Evolutionary conservation across 2,113 vertebrate species (phyloP).

Genomic region (Pantherophis guttatus): DNA sequence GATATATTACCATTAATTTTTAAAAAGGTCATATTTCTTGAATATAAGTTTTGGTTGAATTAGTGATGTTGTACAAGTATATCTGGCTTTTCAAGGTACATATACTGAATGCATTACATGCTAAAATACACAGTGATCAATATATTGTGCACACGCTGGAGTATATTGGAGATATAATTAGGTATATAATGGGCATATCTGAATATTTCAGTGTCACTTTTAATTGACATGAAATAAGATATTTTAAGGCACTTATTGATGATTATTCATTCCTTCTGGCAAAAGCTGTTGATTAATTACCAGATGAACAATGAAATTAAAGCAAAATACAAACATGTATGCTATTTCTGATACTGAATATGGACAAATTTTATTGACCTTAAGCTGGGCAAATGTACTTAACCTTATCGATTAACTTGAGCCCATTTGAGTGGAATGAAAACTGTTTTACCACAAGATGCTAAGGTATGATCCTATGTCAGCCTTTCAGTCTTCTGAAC

Average conservation of each 20-base stretch:
- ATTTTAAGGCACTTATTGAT: conserved; percentile 71
- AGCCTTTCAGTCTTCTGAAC: conserved; percentile 70
- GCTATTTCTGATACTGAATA: conserved; percentile 59
- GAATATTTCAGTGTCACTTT: conserved; percentile 75
- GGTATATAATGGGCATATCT: conserved; percentile 79
- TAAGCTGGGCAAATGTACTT: conserved; percentile 66
- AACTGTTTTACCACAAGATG: conserved; percentile 77
- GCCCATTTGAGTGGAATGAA: conserved; percentile 74
- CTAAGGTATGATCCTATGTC: conserved; percentile 72
- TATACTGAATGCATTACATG: conserved; percentile 58
- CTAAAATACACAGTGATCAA: conserved; percentile 70
- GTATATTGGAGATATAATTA: conserved; percentile 80
- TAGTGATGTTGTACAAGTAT: conserved; percentile 45
- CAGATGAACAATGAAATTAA: conserved; percentile 65
- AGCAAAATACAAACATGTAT: conserved; percentile 68
- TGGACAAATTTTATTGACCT: conserved; percentile 69
- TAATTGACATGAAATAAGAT: conserved; percentile 75
- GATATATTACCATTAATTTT: neutral
- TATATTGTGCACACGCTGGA: conserved; percentile 77
- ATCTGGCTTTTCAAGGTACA: conserved; percentile 57
- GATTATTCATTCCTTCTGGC: conserved; percentile 73
- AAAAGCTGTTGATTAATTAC: conserved; percentile 74
- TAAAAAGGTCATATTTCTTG: neutral
- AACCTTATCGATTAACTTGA: conserved; percentile 75
- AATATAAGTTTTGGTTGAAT: conserved; percentile 25